These are phyloP conservation scores for Eristalis intricaria DNA, from an alignment of 2,888 invertebrate genomes.

Conservation along the genomic window DNA sequence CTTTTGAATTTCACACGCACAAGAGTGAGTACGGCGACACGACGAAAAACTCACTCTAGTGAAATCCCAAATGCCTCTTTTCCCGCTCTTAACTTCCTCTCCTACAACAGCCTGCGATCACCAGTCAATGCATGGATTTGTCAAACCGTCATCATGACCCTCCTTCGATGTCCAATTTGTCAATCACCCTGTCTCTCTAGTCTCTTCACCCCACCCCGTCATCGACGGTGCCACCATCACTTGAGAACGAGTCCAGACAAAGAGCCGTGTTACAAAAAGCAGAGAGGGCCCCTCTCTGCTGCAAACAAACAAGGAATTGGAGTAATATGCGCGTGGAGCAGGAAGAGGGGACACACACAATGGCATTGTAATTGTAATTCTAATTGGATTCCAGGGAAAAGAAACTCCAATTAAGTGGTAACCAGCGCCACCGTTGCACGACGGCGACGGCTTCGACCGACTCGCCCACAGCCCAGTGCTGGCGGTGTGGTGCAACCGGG, in stretches of 20 bases:
- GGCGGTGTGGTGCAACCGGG: background rate
- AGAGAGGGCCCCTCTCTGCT: background rate
- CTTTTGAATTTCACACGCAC: too few relatives aligned
- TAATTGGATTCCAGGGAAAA: slow-evolving; percentile 46
- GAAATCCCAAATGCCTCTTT: too few relatives aligned
- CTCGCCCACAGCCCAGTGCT: background rate
- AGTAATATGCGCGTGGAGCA: background rate
- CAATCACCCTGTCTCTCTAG: background rate
- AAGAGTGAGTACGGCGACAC: too few relatives aligned
- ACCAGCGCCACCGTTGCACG: background rate
- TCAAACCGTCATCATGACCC: background rate
- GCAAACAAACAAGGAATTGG: background rate
- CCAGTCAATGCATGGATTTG: background rate
- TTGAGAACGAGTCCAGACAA: background rate
- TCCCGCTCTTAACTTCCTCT: too few relatives aligned
- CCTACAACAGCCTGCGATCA: background rate
- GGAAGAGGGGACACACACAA: background rate
- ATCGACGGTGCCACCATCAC: background rate
- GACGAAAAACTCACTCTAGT: too few relatives aligned
- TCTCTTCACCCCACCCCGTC: background rate
- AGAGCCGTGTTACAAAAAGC: background rate
- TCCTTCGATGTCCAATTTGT: background rate
- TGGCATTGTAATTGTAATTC: slow-evolving; percentile 30
- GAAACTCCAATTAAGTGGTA: slow-evolving; percentile 34
- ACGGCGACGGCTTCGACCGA: background rate